Evolutionary conservation across 2,113 vertebrate genomes (phyloP).

Genomic region (Gasterosteus nipponicus): DNA sequence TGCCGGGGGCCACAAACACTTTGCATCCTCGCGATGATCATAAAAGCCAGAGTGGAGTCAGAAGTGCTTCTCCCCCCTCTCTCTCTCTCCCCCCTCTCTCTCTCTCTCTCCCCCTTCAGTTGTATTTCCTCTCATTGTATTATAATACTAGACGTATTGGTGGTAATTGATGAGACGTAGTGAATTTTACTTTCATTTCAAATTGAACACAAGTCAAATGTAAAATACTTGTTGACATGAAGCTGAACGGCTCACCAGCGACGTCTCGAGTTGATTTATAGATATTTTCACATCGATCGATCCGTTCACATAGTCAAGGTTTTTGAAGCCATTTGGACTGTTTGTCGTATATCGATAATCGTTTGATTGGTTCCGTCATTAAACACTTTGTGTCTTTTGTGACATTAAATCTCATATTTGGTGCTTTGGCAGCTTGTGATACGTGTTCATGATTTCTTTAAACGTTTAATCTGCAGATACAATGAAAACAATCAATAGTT

Average conservation of each 20-base stretch:
- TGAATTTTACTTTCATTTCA: too few relatives aligned
- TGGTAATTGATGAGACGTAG: too few relatives aligned
- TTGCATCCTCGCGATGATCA: conserved; percentile 61
- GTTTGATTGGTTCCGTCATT: background rate
- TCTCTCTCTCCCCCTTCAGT: background rate
- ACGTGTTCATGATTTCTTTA: too few relatives aligned
- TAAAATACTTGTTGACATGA: background rate
- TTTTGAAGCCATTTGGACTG: too few relatives aligned
- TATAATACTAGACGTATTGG: too few relatives aligned
- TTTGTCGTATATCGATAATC: background rate
- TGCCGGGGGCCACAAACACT: conserved; percentile 52
- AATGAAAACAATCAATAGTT: too few relatives aligned
- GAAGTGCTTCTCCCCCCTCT: conserved; percentile 24
- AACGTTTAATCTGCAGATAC: too few relatives aligned
- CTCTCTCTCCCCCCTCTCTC: background rate
- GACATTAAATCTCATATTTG: background rate
- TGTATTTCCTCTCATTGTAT: too few relatives aligned
- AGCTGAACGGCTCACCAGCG: background rate
- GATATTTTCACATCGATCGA: background rate
- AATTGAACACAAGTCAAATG: background rate
- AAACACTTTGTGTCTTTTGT: background rate
- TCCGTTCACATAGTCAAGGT: too few relatives aligned
- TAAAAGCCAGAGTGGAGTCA: conserved; percentile 60
- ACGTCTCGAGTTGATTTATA: background rate
- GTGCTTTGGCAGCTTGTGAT: background rate